A percentile compares a stretch with the other conserved stretches of the same genome.
phyloP scores from a whole-genome alignment of 1,140 invertebrate genomes.

The Wiebesia pumilae region DNA sequence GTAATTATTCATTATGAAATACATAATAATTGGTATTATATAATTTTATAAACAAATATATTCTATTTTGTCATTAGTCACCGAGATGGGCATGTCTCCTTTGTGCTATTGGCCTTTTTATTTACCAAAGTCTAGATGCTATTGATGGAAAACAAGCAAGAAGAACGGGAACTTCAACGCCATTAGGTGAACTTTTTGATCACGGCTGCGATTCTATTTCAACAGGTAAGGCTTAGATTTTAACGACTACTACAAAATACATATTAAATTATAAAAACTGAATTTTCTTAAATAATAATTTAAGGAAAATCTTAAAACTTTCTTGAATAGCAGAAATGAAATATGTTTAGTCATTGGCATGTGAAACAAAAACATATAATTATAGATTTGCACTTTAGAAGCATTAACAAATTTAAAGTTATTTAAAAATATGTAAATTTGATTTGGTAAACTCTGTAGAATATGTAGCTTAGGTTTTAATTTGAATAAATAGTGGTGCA shows the following conservation, averaged over 20 bases:
- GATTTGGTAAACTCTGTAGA: background rate
- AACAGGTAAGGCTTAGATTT: constrained; percentile 76
- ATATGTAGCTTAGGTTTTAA: background rate
- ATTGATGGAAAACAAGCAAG: constrained; percentile 99
- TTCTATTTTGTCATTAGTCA: constrained; percentile 75
- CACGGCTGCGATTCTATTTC: constrained; percentile 99
- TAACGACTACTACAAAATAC: background rate
- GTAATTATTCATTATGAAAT: background rate
- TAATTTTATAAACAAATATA: constrained; percentile 13
- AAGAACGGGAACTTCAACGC: constrained; percentile 92
- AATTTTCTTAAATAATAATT: background rate
- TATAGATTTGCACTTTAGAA: background rate
- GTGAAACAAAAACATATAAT: background rate
- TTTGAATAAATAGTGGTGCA: background rate
- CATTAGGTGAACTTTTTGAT: constrained; percentile 98
- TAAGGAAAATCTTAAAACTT: background rate
- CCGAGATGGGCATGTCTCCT: constrained; percentile 94
- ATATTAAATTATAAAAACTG: background rate
- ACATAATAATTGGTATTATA: background rate
- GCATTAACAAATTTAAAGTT: background rate
- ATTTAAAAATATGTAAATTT: constrained; percentile 21
- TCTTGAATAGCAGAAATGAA: background rate
- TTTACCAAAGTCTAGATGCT: constrained; percentile 99
- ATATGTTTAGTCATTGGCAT: background rate
- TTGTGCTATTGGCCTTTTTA: constrained; percentile 94